These are phyloP conservation scores for Sebastes kiyomatsui DNA, from an alignment of 2,797 vertebrate genomes.

Conservation along the genomic window DNA sequence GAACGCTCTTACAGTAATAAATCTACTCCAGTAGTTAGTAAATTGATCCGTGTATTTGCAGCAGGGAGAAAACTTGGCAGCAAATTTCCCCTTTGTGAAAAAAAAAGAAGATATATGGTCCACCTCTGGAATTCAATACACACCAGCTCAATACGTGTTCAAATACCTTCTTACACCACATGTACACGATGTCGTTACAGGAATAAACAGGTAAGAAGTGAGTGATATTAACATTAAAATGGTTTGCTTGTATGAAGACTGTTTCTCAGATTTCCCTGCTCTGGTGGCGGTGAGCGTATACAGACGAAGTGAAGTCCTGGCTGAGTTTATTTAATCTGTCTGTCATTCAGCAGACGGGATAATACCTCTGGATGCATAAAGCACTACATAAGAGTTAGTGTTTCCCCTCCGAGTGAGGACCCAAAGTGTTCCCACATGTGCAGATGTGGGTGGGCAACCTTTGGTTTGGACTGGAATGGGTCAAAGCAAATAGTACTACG, in stretches of 20 bases:
- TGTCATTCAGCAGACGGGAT: conserved; percentile 22
- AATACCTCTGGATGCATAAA: conserved; percentile 25
- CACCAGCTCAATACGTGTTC: not conserved
- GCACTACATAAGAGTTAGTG: conserved; percentile 21
- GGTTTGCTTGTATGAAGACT: not conserved
- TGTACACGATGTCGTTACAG: not conserved
- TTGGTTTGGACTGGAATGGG: conserved; percentile 63
- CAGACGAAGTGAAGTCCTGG: not conserved
- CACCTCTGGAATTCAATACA: conserved; percentile 3
- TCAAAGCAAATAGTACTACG: conserved; percentile 49
- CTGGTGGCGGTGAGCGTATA: not conserved
- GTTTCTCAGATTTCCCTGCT: not conserved
- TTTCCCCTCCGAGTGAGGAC: conserved; percentile 42
- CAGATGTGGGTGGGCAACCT: conserved; percentile 73
- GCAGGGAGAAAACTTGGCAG: conserved; percentile 18
- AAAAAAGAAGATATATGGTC: conserved; percentile 6
- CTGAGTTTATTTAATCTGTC: conserved; percentile 37
- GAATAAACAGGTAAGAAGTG: not conserved
- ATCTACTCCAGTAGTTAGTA: conserved; percentile 23
- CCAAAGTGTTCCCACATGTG: conserved; percentile 80
- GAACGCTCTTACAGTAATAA: not conserved
- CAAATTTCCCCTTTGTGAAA: not conserved
- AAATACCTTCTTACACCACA: not conserved
- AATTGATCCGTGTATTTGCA: conserved; percentile 38
- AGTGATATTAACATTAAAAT: not conserved